Percentiles rank a stretch among this genome's conserved stretches.
These are phyloP conservation scores for Cacoxenus indagator DNA, from an alignment of 2,888 invertebrate genomes.

Conservation along the genomic window DNA sequence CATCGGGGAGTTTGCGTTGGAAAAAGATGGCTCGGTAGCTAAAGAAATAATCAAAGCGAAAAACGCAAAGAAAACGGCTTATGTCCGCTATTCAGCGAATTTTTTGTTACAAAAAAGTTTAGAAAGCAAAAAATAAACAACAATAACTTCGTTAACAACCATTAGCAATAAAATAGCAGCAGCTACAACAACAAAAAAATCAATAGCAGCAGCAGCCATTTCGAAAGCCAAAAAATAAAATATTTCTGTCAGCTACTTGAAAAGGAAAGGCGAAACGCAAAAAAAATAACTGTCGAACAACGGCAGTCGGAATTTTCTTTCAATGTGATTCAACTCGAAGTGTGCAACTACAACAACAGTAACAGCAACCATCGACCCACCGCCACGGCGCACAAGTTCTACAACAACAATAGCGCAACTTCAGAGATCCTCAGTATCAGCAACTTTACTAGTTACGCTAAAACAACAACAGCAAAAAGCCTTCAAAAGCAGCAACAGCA, in stretches of 20 bases:
- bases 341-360: constrained; percentile 34
- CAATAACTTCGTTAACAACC: constrained; percentile 43
- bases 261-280: constrained; percentile 47
- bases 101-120: constrained; percentile 69
- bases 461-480: not conserved
- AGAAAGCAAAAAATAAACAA: constrained; percentile 28
- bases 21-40: constrained; percentile 71
- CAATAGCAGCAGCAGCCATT: constrained; percentile 23
- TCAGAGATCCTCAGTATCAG: constrained; percentile 14
- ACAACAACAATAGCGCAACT: constrained; percentile 36
- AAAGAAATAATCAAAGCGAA: constrained; percentile 66
- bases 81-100: constrained; percentile 74
- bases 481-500: constrained; percentile 25
- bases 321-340: constrained; percentile 51
- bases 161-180: constrained; percentile 32
- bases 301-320: constrained; percentile 32
- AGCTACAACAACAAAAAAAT: constrained; percentile 30
- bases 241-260: constrained; percentile 3
- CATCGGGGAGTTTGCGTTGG: constrained; percentile 66
- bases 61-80: constrained; percentile 71
- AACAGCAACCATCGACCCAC: constrained; percentile 39
- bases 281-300: constrained; percentile 23
- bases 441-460: not conserved
- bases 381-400: constrained; percentile 39
- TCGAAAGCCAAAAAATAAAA: not conserved